Conservation (phyloP, 1,140 invertebrate species). For the Diabrotica virgifera region DNA sequence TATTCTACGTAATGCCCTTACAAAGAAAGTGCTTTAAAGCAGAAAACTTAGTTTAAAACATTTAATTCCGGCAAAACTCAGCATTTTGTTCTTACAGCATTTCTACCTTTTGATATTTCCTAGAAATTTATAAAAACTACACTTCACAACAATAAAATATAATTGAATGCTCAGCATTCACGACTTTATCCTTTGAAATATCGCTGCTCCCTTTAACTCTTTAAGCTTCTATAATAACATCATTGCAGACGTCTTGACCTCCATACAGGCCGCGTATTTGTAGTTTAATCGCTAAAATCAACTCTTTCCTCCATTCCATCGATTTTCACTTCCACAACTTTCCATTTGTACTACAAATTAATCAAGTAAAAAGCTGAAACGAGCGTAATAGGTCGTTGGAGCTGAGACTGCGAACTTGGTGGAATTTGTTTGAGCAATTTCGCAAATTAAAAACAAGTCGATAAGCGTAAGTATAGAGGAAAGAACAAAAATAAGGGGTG, state of each 20-base stretch:
- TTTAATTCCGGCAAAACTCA: too few relatives aligned
- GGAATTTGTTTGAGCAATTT: slow-evolving; percentile 17
- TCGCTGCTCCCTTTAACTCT: too few relatives aligned
- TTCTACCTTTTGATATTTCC: too few relatives aligned
- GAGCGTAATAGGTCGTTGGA: slow-evolving; percentile 15
- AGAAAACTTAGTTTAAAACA: too few relatives aligned
- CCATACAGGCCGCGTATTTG: slow-evolving; percentile 1
- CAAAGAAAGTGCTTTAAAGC: too few relatives aligned
- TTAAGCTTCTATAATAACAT: background rate
- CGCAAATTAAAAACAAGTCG: slow-evolving; percentile 14
- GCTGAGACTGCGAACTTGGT: background rate
- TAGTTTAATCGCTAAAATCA: slow-evolving; percentile 10
- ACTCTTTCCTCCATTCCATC: background rate
- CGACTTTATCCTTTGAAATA: too few relatives aligned
- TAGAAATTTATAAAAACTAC: too few relatives aligned
- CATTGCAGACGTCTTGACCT: background rate
- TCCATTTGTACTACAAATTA: slow-evolving; percentile 14
- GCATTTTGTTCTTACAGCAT: too few relatives aligned
- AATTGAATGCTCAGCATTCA: too few relatives aligned
- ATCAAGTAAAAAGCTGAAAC: slow-evolving; percentile 13
- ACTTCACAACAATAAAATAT: too few relatives aligned
- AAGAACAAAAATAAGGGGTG: background rate
- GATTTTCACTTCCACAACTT: slow-evolving; percentile 9
- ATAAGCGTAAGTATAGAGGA: slow-evolving; percentile 5
- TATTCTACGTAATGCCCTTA: too few relatives aligned